phyloP scores from a whole-genome alignment of 2,888 invertebrate genomes.

The Brenthis hecate region DNA sequence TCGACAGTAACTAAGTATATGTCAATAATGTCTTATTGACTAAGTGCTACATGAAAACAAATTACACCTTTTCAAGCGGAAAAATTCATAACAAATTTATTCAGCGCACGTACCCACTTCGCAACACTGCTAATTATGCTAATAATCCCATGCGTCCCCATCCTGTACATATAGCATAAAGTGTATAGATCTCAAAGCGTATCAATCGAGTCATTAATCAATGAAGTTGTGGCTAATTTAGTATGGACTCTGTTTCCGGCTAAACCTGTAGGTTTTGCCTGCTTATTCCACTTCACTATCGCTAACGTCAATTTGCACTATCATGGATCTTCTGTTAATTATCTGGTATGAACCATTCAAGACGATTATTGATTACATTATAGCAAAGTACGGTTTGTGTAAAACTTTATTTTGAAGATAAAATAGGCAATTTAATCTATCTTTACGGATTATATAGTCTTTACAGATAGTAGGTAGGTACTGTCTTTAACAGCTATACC shows the following conservation, averaged over 20 bases:
- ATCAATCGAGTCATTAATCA: constrained; percentile 28
- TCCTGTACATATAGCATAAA: constrained; percentile 1
- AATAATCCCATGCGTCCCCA: constrained; percentile 9
- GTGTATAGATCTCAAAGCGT: constrained; percentile 6
- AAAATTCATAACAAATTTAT: too few species aligned
- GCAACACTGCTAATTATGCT: background rate
- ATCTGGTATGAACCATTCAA: constrained; percentile 19
- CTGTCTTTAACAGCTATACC: too few species aligned
- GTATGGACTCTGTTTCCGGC: constrained; percentile 27
- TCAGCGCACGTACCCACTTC: background rate
- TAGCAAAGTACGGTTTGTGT: background rate
- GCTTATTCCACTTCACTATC: constrained; percentile 27
- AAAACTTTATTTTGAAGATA: too few species aligned
- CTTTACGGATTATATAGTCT: too few species aligned
- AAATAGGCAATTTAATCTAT: too few species aligned
- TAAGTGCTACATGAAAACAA: too few species aligned
- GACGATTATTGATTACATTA: constrained; percentile 15
- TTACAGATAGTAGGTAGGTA: too few species aligned
- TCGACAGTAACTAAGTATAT: too few species aligned
- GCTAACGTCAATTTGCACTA: constrained; percentile 31
- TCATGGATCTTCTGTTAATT: constrained; percentile 26
- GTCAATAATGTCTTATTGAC: too few species aligned
- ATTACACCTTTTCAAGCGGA: too few species aligned
- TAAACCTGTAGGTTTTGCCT: constrained; percentile 26
- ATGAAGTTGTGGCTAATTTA: constrained; percentile 30